Conservation (phyloP, 2,113 vertebrate genomes). For the Coptodon bakossiorum region DNA sequence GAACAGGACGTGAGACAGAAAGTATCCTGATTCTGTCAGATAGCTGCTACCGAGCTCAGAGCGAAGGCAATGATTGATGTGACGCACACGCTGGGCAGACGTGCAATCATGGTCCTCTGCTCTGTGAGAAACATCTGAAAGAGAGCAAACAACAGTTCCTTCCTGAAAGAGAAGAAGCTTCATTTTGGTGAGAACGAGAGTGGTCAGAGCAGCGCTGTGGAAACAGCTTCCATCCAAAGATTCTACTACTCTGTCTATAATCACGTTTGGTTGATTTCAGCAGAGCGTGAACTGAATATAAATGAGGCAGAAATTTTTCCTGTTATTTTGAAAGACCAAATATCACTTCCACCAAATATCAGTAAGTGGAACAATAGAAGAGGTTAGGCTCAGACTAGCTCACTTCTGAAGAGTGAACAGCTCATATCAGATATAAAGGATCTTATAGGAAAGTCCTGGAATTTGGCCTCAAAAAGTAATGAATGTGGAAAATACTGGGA, state of each 20-base stretch:
- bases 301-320: neutral
- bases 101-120: neutral
- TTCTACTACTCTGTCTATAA: neutral
- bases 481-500: neutral
- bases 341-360: neutral
- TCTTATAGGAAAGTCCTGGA: neutral
- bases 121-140: neutral
- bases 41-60: neutral
- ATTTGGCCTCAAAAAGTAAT: neutral
- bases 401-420: neutral
- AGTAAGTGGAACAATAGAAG: neutral
- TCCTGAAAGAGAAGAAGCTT: neutral
- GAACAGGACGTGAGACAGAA: neutral
- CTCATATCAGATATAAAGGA: neutral
- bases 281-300: neutral
- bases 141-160: neutral
- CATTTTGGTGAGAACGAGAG: neutral
- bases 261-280: neutral
- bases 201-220: neutral
- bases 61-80: neutral
- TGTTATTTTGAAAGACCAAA: neutral
- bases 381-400: neutral
- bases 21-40: neutral
- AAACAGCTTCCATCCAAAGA: neutral
- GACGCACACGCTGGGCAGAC: neutral